Conservation (phyloP, 2,888 invertebrate genomes). For the Lasioglossum calceatum region DNA sequence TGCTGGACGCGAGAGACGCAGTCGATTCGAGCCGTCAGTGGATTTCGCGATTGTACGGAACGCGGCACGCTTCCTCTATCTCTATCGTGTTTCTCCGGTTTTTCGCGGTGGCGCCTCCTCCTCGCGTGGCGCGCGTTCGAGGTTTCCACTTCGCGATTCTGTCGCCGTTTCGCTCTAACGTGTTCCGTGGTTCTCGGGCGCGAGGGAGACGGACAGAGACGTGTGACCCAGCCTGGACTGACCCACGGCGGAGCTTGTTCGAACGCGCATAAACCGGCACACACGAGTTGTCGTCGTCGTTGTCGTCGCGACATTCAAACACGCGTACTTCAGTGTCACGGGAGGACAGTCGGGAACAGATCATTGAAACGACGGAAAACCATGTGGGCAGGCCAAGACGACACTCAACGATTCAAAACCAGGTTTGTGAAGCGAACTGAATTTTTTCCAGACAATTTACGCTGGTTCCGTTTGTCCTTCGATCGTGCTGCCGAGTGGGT, state of each 20-base stretch:
- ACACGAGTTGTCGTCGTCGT: slow-evolving; percentile 51
- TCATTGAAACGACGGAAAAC: slow-evolving; percentile 32
- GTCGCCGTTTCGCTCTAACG: slow-evolving; percentile 19
- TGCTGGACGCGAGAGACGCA: slow-evolving; percentile 20
- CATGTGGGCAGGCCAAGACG: slow-evolving; percentile 82
- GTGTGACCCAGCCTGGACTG: slow-evolving; percentile 65
- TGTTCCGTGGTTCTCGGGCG: background rate
- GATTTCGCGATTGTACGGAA: slow-evolving; percentile 62
- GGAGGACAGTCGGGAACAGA: background rate
- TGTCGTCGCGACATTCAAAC: slow-evolving; percentile 22
- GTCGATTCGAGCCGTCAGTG: slow-evolving; percentile 54
- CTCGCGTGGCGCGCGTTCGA: slow-evolving; percentile 48
- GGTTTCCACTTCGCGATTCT: slow-evolving; percentile 39
- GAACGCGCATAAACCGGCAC: slow-evolving; percentile 59
- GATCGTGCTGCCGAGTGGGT: background rate
- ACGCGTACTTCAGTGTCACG: background rate
- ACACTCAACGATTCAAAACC: slow-evolving; percentile 81
- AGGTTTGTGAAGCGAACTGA: slow-evolving; percentile 72
- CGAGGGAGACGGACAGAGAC: slow-evolving; percentile 41
- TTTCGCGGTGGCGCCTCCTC: slow-evolving; percentile 71
- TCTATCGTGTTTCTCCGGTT: slow-evolving; percentile 59
- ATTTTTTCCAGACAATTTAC: background rate
- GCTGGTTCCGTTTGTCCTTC: slow-evolving; percentile 18
- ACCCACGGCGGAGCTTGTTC: slow-evolving; percentile 56
- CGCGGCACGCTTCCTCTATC: slow-evolving; percentile 29